phyloP scores from a whole-genome alignment of 2,797 vertebrate species.

The Rhinogobio ventralis region DNA sequence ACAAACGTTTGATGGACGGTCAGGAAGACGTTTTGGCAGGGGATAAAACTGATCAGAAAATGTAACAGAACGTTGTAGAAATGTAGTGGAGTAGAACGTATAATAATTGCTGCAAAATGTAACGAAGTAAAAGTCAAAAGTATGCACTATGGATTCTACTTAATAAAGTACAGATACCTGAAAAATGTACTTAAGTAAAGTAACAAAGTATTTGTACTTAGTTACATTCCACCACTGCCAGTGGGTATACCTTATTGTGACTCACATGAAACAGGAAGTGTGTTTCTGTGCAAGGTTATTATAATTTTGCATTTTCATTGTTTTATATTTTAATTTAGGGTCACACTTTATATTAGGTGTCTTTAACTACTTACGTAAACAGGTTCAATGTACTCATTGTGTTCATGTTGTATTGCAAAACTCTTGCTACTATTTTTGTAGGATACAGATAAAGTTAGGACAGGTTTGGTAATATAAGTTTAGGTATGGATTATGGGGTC shows the following conservation, averaged over 20 bases:
- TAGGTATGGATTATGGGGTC: background rate
- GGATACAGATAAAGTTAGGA: background rate
- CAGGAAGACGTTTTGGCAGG: too few relatives aligned
- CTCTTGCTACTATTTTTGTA: background rate
- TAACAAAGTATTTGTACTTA: too few relatives aligned
- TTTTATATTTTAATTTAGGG: background rate
- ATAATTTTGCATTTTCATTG: background rate
- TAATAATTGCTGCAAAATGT: too few relatives aligned
- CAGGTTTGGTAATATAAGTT: background rate
- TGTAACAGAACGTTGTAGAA: too few relatives aligned
- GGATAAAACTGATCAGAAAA: too few relatives aligned
- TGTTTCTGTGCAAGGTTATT: background rate
- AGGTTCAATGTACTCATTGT: background rate
- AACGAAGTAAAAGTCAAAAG: too few relatives aligned
- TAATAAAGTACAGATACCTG: too few relatives aligned
- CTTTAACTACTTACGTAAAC: background rate
- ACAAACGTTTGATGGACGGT: too few relatives aligned
- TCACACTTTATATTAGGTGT: background rate
- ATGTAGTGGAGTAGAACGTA: too few relatives aligned
- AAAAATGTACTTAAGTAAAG: too few relatives aligned
- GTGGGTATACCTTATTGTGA: constrained; percentile 35
- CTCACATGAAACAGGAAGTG: background rate
- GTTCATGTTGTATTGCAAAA: background rate
- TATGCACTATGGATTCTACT: too few relatives aligned
- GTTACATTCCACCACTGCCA: too few relatives aligned